Base-by-base conservation (phyloP, 2,113 vertebrate species). In the Suncus etruscus region DNA sequence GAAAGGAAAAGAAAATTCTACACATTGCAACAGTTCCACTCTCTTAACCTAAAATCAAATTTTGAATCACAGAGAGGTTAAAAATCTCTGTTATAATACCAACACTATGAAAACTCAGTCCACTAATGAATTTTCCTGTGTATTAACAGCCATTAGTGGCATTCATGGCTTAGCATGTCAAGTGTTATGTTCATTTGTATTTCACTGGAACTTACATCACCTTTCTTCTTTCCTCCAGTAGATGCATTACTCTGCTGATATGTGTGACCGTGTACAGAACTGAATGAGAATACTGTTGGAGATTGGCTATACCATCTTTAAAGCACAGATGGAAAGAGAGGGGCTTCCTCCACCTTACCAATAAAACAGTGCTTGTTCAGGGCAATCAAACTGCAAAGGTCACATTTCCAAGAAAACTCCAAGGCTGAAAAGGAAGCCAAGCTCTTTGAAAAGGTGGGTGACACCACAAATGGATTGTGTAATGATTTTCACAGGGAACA, bases 301-400 rank as follows among this genome's bases (percentile, higher is more conserved):
- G 89, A 97, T 92, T 93, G 93, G 94, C 94, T 96, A 98, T 97
- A 97, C 96, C 96, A 97, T 98, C 96, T 96, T 98, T 97, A 97
- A 96, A 95, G 96, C 79, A 89, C 86, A 94, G 96, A 97, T 96
- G 94, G 96, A 96, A 95, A 96, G 90, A 95, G 96, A 95, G 80
- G 93, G 94, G 96, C 93, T 94, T 97, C 97, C 91, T 94, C 96
- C 96, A 97, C 91, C 94, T 61, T 61, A 61, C 95, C 96, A 96
- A 95, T 88, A 96, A 97, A 96, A 96, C 95, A 95, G 87, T 93
- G 85, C 94, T 88, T 97, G 97, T 96, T 95, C 94, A 90, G 96
- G 77, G 89, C 96, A 96, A 96, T 97, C 95, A 96, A 81, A 96
- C 63, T 47, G 89, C 94, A 94, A 97, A 94, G 90, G 96, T 96